Conservation (phyloP, 2,113 vertebrate genomes). For the Takifugu bimaculatus region DNA sequence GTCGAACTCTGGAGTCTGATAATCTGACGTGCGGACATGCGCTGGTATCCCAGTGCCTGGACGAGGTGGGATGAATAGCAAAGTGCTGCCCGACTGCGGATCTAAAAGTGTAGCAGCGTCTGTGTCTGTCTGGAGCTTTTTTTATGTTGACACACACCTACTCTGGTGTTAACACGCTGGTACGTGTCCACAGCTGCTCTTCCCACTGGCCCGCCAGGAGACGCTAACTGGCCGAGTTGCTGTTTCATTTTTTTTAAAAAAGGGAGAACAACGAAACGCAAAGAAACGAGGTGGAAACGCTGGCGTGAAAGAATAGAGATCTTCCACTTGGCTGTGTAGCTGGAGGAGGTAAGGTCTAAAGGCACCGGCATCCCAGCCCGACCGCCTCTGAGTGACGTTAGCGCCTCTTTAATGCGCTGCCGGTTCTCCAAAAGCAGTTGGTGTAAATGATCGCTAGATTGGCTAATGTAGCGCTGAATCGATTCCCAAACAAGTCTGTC, state of each 20-base stretch:
- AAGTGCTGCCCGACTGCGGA: conserved; percentile 4
- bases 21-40: conserved; percentile 3
- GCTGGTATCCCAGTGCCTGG: conserved; percentile 17
- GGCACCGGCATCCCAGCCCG: conserved; percentile 40
- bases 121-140: conserved; percentile 27
- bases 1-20: neutral
- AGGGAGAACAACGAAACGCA: conserved; percentile 38
- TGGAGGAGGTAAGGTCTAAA: conserved; percentile 51
- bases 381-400: conserved; percentile 56
- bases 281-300: conserved; percentile 55
- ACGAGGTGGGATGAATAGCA: conserved; percentile 21
- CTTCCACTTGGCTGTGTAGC: conserved; percentile 67
- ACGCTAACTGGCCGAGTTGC: conserved; percentile 52
- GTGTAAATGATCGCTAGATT: conserved; percentile 73
- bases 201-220: conserved; percentile 53
- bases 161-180: conserved; percentile 50
- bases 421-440: conserved; percentile 62
- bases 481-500: conserved; percentile 69
- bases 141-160: conserved; percentile 57
- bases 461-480: conserved; percentile 76
- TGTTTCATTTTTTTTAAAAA: conserved; percentile 11
- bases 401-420: conserved; percentile 70
- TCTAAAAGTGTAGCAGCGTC: conserved; percentile 32
- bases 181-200: conserved; percentile 52
- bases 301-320: conserved; percentile 43